Conservation (phyloP, 2,797 vertebrate genomes). For the Rhadinocentrus ornatus region DNA sequence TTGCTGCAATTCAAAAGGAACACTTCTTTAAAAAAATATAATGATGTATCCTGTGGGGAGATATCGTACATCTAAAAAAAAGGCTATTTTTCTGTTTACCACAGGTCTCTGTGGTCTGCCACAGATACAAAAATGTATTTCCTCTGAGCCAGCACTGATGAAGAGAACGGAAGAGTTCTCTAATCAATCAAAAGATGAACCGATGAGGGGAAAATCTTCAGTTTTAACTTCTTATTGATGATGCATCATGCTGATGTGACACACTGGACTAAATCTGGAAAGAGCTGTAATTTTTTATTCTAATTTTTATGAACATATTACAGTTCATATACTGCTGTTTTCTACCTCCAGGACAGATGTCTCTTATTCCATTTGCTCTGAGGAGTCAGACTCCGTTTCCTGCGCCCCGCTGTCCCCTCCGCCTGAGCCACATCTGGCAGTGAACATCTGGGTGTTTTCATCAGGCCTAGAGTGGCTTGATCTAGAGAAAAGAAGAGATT, state of each 20-base stretch:
- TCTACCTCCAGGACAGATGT: constrained; percentile 96
- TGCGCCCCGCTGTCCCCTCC: constrained; percentile 73
- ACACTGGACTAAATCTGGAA: neutral
- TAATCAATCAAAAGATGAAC: constrained; percentile 22
- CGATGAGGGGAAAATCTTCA: neutral
- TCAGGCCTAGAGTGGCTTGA: constrained; percentile 89
- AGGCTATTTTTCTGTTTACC: constrained; percentile 23
- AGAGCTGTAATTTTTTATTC: neutral
- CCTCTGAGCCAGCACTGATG: constrained; percentile 36
- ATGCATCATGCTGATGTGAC: neutral
- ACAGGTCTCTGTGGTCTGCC: constrained; percentile 31
- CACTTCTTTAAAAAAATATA: constrained; percentile 13
- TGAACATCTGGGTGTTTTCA: constrained; percentile 96
- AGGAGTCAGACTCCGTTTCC: constrained; percentile 76
- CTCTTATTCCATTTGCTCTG: constrained; percentile 93
- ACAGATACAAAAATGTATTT: constrained; percentile 17
- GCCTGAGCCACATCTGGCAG: constrained; percentile 86
- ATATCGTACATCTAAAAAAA: constrained; percentile 15
- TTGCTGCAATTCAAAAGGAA: constrained; percentile 5
- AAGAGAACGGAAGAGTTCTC: constrained; percentile 7
- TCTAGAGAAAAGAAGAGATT: constrained; percentile 76
- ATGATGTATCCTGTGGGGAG: constrained; percentile 12
- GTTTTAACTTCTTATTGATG: neutral
- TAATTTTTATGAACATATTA: neutral
- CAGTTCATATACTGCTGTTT: neutral